These are phyloP conservation scores for Telmatherina bonti DNA, from an alignment of 2,797 vertebrate species.

Conservation along the genomic window DNA sequence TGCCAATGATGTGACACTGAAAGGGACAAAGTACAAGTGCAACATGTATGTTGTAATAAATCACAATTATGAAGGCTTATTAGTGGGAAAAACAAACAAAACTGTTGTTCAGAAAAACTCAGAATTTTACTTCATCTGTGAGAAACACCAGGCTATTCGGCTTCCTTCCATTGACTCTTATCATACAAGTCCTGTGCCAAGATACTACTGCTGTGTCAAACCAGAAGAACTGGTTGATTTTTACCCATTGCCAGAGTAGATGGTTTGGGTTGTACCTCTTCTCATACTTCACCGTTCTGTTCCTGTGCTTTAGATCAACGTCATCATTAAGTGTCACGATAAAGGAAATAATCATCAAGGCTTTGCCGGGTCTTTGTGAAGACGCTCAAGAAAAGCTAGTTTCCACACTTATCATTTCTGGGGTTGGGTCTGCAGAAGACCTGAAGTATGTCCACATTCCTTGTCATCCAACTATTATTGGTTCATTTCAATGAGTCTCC, in stretches of 20 bases:
- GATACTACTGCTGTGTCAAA: background rate
- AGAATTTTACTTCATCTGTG: background rate
- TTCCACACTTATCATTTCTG: background rate
- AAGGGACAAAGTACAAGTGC: background rate
- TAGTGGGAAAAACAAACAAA: background rate
- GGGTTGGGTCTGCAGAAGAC: background rate
- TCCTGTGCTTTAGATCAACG: slow-evolving; percentile 3
- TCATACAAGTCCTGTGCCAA: background rate
- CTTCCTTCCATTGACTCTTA: background rate
- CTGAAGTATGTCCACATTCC: background rate
- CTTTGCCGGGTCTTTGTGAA: slow-evolving; percentile 3
- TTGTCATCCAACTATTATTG: slow-evolving; percentile 4
- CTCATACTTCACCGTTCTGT: background rate
- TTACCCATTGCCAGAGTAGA: background rate
- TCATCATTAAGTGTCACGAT: background rate
- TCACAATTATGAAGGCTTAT: background rate
- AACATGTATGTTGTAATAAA: background rate
- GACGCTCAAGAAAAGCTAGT: background rate
- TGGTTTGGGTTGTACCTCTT: background rate
- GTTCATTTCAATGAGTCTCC: slow-evolving; percentile 1
- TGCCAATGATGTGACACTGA: background rate
- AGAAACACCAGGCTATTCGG: background rate
- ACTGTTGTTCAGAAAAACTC: background rate
- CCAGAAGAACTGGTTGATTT: background rate
- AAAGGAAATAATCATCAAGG: slow-evolving; percentile 2